These are phyloP conservation scores for Macrotrachela quadricornifera DNA, from an alignment of 1,140 invertebrate genomes.

Conservation along the genomic window DNA sequence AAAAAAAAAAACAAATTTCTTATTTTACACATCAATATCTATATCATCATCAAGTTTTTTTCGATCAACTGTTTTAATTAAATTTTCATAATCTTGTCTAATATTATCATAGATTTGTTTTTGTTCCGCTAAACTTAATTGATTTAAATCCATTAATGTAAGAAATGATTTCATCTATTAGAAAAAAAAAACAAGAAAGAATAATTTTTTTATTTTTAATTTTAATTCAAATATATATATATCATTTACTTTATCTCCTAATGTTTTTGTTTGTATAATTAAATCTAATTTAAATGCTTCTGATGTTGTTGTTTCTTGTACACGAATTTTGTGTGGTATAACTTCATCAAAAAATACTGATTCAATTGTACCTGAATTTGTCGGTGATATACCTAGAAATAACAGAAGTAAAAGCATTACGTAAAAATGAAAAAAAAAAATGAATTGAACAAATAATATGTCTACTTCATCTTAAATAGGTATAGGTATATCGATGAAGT, in stretches of 20 bases:
- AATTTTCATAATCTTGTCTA: neutral
- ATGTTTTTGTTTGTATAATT: constrained; percentile 4
- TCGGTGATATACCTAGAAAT: no score
- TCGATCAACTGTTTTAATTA: neutral
- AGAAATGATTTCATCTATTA: constrained; percentile 9
- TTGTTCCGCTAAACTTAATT: constrained; percentile 5
- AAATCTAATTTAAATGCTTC: neutral
- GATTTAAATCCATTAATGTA: constrained; percentile 3
- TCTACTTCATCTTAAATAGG: no score
- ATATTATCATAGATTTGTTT: constrained; percentile 3
- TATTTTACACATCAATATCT: constrained; percentile 2
- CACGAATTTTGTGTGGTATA: no score
- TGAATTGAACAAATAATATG: no score
- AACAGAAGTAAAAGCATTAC: no score
- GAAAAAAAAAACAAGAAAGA: neutral
- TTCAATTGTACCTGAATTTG: no score
- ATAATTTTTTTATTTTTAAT: neutral
- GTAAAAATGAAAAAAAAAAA: no score
- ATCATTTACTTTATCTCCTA: neutral
- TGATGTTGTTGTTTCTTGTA: no score
- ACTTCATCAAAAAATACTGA: no score
- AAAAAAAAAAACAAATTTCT: neutral
- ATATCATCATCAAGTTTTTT: neutral
- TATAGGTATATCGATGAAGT: no score
- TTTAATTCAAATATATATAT: neutral